phyloP scores from a whole-genome alignment of 2,113 vertebrate species.

The Ptilorrhoa leucosticta region DNA sequence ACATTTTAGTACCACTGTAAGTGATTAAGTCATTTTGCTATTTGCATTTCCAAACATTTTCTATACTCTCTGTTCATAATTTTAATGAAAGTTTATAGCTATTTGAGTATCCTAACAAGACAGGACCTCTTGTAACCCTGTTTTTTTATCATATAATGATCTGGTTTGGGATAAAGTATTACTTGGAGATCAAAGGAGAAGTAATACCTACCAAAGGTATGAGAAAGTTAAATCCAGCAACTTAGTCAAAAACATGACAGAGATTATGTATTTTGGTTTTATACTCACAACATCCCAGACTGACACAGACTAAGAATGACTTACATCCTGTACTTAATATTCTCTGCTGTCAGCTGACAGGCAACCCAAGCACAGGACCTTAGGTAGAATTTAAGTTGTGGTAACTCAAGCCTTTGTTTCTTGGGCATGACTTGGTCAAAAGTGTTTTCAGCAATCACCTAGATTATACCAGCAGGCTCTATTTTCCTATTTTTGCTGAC shows the following conservation, averaged over 20 bases:
- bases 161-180: neutral
- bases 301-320: neutral
- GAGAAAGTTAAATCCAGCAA: neutral
- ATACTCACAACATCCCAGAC: neutral
- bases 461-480: neutral
- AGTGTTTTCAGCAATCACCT: neutral
- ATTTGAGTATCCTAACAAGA: neutral
- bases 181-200: neutral
- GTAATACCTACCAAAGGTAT: neutral
- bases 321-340: neutral
- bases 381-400: neutral
- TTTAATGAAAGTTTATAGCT: neutral
- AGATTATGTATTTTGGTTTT: neutral
- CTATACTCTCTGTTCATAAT: neutral
- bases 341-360: neutral
- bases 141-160: neutral
- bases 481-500: neutral
- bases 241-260: neutral
- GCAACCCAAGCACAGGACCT: neutral
- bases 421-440: neutral
- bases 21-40: neutral
- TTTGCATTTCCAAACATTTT: neutral
- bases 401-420: neutral
- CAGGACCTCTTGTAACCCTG: neutral
- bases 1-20: neutral